phyloP scores from a whole-genome alignment of 2,113 vertebrate genomes.

The Dipodomys stephensi region DNA sequence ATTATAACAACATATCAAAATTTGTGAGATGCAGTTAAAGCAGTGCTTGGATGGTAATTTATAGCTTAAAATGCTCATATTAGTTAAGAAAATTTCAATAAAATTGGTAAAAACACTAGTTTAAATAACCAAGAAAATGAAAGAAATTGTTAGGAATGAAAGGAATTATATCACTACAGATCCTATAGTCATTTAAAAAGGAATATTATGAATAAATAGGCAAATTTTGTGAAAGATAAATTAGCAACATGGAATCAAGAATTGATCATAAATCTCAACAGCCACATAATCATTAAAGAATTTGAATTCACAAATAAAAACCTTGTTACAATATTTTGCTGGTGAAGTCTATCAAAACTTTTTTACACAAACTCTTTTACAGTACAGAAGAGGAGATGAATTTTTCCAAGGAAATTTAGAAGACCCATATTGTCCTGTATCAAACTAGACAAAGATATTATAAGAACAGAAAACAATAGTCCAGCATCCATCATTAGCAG shows the following conservation, averaged over 20 bases:
- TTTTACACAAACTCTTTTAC: constrained; percentile 47
- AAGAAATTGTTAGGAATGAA: constrained; percentile 33
- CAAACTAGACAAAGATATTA: constrained; percentile 46
- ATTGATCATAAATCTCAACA: constrained; percentile 42
- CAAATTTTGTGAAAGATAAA: constrained; percentile 58
- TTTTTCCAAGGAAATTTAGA: constrained; percentile 59
- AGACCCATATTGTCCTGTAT: constrained; percentile 7
- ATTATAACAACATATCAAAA: constrained; percentile 38
- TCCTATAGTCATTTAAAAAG: constrained; percentile 2
- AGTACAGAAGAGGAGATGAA: constrained; percentile 13
- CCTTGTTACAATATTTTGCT: constrained; percentile 9
- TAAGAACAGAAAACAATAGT: constrained; percentile 7
- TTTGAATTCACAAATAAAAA: constrained; percentile 37
- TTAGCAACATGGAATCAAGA: constrained; percentile 48
- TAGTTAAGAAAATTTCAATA: not conserved
- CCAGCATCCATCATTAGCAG: constrained; percentile 6
- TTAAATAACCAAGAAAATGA: constrained; percentile 38
- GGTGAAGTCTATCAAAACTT: constrained; percentile 49
- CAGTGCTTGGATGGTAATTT: constrained; percentile 14
- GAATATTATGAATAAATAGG: not conserved
- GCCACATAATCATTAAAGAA: constrained; percentile 26
- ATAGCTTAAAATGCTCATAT: constrained; percentile 53
- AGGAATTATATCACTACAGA: constrained; percentile 7
- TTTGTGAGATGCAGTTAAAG: constrained; percentile 27
- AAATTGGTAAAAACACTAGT: constrained; percentile 40